Conservation (phyloP, 2,113 vertebrate genomes). For the Phyllopteryx taeniolatus region DNA sequence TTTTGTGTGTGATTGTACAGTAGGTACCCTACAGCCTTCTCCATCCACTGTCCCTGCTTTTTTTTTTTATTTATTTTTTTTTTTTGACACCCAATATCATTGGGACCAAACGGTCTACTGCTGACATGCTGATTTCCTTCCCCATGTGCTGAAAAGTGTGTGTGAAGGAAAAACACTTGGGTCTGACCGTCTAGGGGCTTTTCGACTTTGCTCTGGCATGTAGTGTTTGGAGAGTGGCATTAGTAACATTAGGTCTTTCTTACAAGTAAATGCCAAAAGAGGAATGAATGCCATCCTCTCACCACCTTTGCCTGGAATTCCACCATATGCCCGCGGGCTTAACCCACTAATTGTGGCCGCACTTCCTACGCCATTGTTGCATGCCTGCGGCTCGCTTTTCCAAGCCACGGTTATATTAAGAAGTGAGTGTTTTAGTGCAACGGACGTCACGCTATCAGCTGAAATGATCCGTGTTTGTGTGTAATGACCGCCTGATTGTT, state of each 20-base stretch:
- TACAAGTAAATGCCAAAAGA: slow-evolving; percentile 24
- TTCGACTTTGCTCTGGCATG: slow-evolving; percentile 20
- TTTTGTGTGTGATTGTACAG: slow-evolving; percentile 41
- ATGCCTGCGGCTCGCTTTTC: slow-evolving; percentile 50
- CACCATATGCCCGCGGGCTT: slow-evolving; percentile 44
- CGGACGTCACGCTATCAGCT: slow-evolving; percentile 16
- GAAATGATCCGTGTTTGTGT: slow-evolving; percentile 23
- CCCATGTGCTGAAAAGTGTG: slow-evolving; percentile 49
- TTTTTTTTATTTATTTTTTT: neutral
- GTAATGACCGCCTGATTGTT: slow-evolving; percentile 27
- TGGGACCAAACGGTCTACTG: slow-evolving; percentile 56
- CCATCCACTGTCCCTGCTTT: slow-evolving; percentile 10
- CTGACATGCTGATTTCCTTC: slow-evolving; percentile 63
- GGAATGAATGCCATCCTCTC: slow-evolving; percentile 28
- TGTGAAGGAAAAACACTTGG: slow-evolving; percentile 52
- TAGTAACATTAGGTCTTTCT: slow-evolving; percentile 4
- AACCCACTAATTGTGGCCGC: slow-evolving; percentile 57
- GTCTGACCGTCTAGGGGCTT: slow-evolving; percentile 34
- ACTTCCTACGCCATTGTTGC: slow-evolving; percentile 41
- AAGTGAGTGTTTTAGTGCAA: slow-evolving; percentile 39
- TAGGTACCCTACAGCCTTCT: slow-evolving; percentile 42
- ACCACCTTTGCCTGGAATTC: slow-evolving; percentile 50
- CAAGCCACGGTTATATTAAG: slow-evolving; percentile 52
- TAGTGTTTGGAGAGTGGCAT: neutral
- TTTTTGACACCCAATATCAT: slow-evolving; percentile 54